Evolutionary conservation across 2,797 vertebrate genomes (phyloP).

Genomic region (Acridotheres tristis): DNA sequence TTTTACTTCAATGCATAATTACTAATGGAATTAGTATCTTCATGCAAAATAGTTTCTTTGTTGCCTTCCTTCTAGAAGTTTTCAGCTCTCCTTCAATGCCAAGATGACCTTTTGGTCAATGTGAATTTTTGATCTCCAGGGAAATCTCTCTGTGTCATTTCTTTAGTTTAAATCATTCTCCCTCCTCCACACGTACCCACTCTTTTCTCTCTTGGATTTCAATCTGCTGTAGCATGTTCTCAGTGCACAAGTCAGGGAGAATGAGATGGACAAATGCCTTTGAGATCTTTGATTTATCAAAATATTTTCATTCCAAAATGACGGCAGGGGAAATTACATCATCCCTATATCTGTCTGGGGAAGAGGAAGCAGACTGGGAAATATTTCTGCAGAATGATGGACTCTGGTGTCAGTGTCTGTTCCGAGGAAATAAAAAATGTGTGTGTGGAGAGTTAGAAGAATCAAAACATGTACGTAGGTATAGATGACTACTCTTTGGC

Average conservation of each 20-base stretch:
- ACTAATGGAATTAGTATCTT: conserved; percentile 26
- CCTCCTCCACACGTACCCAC: not conserved
- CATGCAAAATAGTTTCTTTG: conserved; percentile 39
- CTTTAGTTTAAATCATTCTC: not conserved
- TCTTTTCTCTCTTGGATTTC: conserved; percentile 16
- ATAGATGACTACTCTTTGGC: not conserved
- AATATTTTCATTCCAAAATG: conserved; percentile 52
- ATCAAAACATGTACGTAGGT: not conserved
- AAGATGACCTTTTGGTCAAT: conserved; percentile 49
- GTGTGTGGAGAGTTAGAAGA: not conserved
- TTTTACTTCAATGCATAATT: conserved; percentile 28
- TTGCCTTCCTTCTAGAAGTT: conserved; percentile 4
- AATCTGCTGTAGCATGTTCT: conserved; percentile 20
- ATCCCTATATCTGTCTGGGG: conserved; percentile 20
- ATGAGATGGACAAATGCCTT: not conserved
- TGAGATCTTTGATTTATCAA: conserved; percentile 57
- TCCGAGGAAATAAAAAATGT: not conserved
- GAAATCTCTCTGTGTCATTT: conserved; percentile 26
- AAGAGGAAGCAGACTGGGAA: conserved; percentile 42
- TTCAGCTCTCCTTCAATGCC: not conserved
- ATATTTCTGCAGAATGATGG: conserved; percentile 38
- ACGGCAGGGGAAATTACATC: conserved; percentile 49
- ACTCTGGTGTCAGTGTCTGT: not conserved
- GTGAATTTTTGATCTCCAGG: conserved; percentile 10
- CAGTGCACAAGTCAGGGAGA: not conserved